These are phyloP conservation scores for Vulpes ferrilata DNA, from an alignment of 2,113 vertebrate genomes.

Conservation along the genomic window DNA sequence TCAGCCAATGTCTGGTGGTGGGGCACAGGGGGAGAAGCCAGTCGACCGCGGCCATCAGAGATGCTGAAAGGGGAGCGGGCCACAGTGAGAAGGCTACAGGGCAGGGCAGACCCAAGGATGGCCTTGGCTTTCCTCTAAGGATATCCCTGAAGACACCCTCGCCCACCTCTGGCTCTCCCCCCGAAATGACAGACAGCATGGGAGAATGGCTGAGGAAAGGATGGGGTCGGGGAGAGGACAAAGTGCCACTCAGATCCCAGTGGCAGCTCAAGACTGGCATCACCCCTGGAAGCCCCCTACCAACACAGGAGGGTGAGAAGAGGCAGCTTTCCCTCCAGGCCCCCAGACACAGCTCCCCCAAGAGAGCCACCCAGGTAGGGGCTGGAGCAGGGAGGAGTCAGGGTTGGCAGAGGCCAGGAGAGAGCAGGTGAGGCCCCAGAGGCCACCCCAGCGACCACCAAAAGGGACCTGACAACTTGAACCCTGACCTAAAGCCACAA, in stretches of 20 bases:
- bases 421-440: no score
- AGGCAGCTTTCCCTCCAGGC: neutral
- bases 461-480: no score
- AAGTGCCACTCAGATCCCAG: rapidly evolving
- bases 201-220: rapidly evolving
- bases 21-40: neutral
- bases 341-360: neutral
- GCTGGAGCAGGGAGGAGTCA: no score
- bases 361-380: neutral
- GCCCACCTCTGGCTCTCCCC: neutral
- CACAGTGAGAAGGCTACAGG: neutral
- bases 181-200: neutral
- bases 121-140: neutral
- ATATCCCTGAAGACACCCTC: rapidly evolving
- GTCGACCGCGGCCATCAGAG: rapidly evolving
- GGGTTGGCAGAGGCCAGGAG: rapidly evolving
- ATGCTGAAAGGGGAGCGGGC: rapidly evolving
- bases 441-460: rapidly evolving
- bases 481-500: no score
- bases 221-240: neutral
- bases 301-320: neutral
- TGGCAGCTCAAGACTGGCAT: neutral
- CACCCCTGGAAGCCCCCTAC: neutral
- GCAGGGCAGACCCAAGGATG: neutral
- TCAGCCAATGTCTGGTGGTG: neutral